Percentiles rank a stretch among this genome's conserved stretches.
Conservation (phyloP, 2,797 vertebrate species). For the Dromococcyx pavoninus region DNA sequence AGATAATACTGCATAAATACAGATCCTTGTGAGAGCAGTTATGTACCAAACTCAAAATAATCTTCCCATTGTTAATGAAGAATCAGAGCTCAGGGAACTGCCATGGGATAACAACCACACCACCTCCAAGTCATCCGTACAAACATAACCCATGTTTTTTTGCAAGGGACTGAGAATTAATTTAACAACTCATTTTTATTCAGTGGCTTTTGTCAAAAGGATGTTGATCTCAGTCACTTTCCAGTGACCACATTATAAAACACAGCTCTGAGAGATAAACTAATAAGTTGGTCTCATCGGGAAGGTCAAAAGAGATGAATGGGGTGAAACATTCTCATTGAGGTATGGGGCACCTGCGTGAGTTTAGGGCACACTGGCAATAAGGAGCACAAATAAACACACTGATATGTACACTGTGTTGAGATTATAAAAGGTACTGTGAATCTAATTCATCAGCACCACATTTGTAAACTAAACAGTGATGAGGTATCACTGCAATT, state of each 20-base stretch:
- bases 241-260: neutral
- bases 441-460: neutral
- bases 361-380: neutral
- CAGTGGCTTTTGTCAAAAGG: neutral
- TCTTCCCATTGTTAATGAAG: neutral
- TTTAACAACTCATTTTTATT: neutral
- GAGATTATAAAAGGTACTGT: neutral
- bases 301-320: neutral
- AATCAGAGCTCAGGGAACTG: neutral
- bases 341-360: neutral
- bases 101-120: neutral
- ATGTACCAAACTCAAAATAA: neutral
- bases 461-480: neutral
- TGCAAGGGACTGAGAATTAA: neutral
- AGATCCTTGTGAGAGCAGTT: neutral
- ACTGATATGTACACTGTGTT: fast-evolving
- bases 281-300: neutral
- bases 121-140: neutral
- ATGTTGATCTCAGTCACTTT: neutral
- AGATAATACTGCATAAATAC: neutral
- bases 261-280: neutral
- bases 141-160: neutral
- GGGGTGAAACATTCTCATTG: neutral
- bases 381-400: neutral
- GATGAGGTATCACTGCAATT: neutral